Evolutionary conservation across 2,888 invertebrate genomes (phyloP).

Genomic region (Megalurothrips usitatus): DNA sequence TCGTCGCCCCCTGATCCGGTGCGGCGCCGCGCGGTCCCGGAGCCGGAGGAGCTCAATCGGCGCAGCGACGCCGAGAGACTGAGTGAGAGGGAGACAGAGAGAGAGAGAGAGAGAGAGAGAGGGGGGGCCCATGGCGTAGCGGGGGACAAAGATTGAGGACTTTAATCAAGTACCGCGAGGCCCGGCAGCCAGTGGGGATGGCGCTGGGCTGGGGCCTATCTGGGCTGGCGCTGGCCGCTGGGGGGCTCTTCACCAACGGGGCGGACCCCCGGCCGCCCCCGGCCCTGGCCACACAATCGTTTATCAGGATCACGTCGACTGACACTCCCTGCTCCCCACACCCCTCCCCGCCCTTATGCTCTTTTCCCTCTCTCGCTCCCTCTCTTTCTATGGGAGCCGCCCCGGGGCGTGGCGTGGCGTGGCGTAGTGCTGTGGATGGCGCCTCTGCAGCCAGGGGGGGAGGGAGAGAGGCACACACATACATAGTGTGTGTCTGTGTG

Average conservation of each 20-base stretch:
- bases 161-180: slow-evolving; percentile 7
- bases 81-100: background rate
- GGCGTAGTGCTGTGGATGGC: no score
- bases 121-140: background rate
- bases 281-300: slow-evolving; percentile 14
- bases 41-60: no score
- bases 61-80: no score
- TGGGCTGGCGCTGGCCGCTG: background rate
- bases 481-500: no score
- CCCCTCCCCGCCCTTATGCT: background rate
- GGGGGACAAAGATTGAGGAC: slow-evolving; percentile 25
- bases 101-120: slow-evolving; percentile 8
- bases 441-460: no score
- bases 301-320: background rate
- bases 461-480: no score
- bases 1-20: no score
- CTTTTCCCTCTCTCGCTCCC: background rate
- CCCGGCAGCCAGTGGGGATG: background rate
- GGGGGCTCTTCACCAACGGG: background rate
- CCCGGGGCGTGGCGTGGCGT: background rate
- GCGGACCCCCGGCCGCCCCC: background rate
- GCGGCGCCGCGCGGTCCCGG: no score
- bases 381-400: background rate
- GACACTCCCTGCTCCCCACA: background rate
- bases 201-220: background rate